Conservation (phyloP, 2,888 invertebrate species). For the Xanthorhoe designata region DNA sequence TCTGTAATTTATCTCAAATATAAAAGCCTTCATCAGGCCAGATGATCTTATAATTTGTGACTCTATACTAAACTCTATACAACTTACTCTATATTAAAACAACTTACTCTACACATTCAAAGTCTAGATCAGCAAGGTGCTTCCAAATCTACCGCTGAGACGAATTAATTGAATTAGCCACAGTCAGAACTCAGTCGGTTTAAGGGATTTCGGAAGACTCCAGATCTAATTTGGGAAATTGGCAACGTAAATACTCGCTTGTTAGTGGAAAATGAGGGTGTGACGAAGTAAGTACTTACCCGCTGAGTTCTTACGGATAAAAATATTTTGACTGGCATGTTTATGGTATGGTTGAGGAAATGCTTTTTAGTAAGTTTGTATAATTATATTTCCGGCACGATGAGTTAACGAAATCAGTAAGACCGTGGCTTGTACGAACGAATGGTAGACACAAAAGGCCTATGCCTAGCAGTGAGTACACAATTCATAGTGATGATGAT, state of each 20-base stretch:
- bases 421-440: no score
- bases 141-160: conserved; percentile 27
- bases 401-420: no score
- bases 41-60: no score
- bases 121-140: conserved; percentile 10
- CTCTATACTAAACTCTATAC: no score
- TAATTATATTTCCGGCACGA: no score
- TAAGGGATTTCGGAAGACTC: conserved; percentile 40
- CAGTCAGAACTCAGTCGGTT: conserved; percentile 38
- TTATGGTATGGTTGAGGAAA: neutral
- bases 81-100: no score
- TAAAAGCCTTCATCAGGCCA: no score
- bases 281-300: neutral
- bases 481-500: no score
- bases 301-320: neutral
- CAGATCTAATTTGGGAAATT: conserved; percentile 35
- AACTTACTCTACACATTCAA: neutral
- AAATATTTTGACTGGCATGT: neutral
- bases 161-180: conserved; percentile 55
- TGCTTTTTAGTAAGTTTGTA: no score
- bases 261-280: conserved; percentile 13
- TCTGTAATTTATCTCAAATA: no score
- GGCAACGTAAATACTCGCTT: conserved; percentile 30
- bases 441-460: no score
- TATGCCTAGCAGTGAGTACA: no score